phyloP scores from a whole-genome alignment of 2,113 vertebrate species.

The Festucalex cinctus region DNA sequence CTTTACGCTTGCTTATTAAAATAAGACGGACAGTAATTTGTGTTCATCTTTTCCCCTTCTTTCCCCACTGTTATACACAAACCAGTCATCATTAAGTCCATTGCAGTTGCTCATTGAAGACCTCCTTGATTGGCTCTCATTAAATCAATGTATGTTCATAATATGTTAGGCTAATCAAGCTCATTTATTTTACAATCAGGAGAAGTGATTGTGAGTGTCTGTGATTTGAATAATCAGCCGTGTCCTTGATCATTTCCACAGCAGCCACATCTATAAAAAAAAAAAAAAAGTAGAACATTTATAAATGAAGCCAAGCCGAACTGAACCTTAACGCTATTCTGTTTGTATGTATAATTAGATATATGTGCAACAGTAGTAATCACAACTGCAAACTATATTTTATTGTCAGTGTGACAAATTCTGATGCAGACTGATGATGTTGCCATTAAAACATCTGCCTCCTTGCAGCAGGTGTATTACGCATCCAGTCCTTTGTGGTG shows the following conservation, averaged over 20 bases:
- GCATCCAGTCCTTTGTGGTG: slow-evolving; percentile 20
- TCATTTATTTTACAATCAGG: slow-evolving; percentile 22
- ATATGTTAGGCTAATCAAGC: slow-evolving; percentile 40
- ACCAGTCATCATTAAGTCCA: not conserved
- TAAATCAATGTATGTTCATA: slow-evolving; percentile 30
- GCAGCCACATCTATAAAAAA: slow-evolving; percentile 7
- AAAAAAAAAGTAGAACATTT: slow-evolving; percentile 17
- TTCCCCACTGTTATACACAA: not conserved
- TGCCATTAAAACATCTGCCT: not conserved
- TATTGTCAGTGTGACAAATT: slow-evolving; percentile 21
- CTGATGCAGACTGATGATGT: slow-evolving; percentile 4
- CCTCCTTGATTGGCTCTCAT: slow-evolving; percentile 26
- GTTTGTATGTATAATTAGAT: slow-evolving; percentile 31
- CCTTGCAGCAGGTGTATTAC: not conserved
- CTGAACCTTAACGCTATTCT: slow-evolving; percentile 40
- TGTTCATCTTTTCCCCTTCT: not conserved
- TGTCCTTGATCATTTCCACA: slow-evolving; percentile 28
- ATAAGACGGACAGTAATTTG: not conserved
- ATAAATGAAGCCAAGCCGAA: slow-evolving; percentile 45
- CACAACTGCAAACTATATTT: not conserved
- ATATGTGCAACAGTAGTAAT: not conserved
- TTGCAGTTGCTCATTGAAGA: not conserved
- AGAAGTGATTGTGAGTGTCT: slow-evolving; percentile 30
- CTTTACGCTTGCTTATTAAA: not conserved
- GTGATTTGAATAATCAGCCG: slow-evolving; percentile 15